These are phyloP conservation scores for Amyelois transitella DNA, from an alignment of 1,140 invertebrate genomes.

Conservation along the genomic window DNA sequence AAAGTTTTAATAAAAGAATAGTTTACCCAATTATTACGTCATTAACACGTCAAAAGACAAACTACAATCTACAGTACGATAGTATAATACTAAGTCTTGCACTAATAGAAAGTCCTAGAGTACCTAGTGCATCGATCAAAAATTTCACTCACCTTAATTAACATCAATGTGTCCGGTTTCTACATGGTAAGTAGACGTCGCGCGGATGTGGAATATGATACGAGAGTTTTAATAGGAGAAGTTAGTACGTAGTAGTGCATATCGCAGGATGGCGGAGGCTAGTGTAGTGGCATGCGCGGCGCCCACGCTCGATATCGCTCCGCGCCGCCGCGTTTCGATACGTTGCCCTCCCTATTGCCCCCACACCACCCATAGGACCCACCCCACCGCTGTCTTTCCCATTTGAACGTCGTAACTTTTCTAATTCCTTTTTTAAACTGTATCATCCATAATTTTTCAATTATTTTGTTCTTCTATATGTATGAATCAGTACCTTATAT, in stretches of 20 bases:
- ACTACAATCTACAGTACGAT: conserved; percentile 16
- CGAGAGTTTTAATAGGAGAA: conserved; percentile 30
- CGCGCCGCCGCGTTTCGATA: conserved; percentile 24
- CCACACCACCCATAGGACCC: neutral
- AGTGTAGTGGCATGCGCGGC: conserved; percentile 37
- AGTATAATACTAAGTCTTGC: too few relatives aligned
- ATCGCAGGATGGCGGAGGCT: conserved; percentile 27
- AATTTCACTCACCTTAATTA: conserved; percentile 37
- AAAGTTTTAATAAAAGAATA: too few relatives aligned
- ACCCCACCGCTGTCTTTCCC: neutral
- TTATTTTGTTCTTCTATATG: too few relatives aligned
- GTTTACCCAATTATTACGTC: conserved; percentile 15
- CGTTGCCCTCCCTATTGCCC: neutral
- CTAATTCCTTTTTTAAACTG: too few relatives aligned
- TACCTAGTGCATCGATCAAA: neutral
- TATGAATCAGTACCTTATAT: too few relatives aligned
- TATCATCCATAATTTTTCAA: too few relatives aligned
- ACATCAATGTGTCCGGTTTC: conserved; percentile 23
- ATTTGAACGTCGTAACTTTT: conserved; percentile 8
- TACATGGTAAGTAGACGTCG: conserved; percentile 34
- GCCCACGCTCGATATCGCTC: conserved; percentile 62
- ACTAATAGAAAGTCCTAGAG: too few relatives aligned
- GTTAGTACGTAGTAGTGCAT: conserved; percentile 38
- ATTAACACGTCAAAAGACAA: conserved; percentile 28
- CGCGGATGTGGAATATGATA: conserved; percentile 25